These are phyloP conservation scores for Metacarcinus magister DNA, from an alignment of 2,888 invertebrate genomes.

Conservation along the genomic window DNA sequence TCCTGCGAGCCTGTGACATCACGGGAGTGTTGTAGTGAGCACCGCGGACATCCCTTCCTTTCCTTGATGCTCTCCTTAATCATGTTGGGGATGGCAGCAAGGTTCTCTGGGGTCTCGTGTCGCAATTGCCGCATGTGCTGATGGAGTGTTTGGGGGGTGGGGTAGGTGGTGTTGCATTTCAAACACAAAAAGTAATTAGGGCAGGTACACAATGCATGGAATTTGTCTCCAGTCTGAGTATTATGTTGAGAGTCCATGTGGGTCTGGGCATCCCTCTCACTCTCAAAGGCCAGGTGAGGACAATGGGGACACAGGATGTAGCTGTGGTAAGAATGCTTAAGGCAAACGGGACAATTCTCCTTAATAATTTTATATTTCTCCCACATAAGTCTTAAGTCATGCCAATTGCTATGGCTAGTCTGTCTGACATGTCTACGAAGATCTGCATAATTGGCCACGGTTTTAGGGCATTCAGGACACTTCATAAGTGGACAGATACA, in stretches of 20 bases:
- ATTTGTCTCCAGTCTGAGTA: background rate
- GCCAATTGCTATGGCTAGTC: constrained; percentile 56
- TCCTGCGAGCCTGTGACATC: too few relatives aligned
- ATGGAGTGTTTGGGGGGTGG: constrained; percentile 64
- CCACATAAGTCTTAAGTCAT: constrained; percentile 58
- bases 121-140: constrained; percentile 53
- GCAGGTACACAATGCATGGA: constrained; percentile 53
- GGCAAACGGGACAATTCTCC: constrained; percentile 65
- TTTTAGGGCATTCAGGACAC: constrained; percentile 66
- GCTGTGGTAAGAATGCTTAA: background rate
- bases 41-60: constrained; percentile 60
- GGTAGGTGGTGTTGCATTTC: constrained; percentile 44
- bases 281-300: constrained; percentile 65
- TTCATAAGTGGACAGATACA: constrained; percentile 72
- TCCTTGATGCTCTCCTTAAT: constrained; percentile 43
- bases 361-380: constrained; percentile 66
- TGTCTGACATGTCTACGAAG: constrained; percentile 64
- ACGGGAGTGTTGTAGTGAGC: constrained; percentile 53
- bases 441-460: constrained; percentile 47
- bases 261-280: constrained; percentile 57
- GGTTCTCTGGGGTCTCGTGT: constrained; percentile 50
- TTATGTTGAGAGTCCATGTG: constrained; percentile 66
- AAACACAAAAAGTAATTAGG: constrained; percentile 51
- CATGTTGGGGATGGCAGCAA: constrained; percentile 66
- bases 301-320: constrained; percentile 73